Base-by-base conservation (phyloP, 2,113 vertebrate genomes). In the Ictalurus punctatus region DNA sequence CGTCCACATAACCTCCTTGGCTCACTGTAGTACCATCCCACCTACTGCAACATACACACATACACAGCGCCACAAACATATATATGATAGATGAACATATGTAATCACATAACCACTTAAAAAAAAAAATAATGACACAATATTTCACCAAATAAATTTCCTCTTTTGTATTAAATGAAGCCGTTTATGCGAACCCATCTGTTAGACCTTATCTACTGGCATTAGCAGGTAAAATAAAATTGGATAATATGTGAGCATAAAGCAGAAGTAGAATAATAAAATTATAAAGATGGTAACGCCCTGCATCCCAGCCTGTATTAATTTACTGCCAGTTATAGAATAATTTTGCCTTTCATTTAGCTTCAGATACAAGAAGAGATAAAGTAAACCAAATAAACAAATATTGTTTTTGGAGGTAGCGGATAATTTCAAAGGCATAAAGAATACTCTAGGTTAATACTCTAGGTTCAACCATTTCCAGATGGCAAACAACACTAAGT, bases 401-500 rank as follows among this genome's bases (percentile, higher is more conserved):
- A 94, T 93, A 94, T 93, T 94, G 93, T 93, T 93, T 92, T 93
- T 91, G 87, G 90, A 89, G 30, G 76, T 83, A 87, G 65, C 40
- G 67, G 83, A 83, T 83, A 67, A 83, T 91, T 85, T 78, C 83
- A 59, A 87, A 89, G 61, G 88, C 67, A 89, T 74, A 87, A 80
- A 37, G 48, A 73, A 88, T 56, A 87, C 67, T 83, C 85, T 59
- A 83, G 48, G 83, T 76, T 86, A 86, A 86, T 63, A 88, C 76
- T 87, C 44, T 54, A 85, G 37, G 82, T 88, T 84, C 93, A 95
- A 96, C 93, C 90, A 93, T 91, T 95, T 96, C 95, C 95, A 96
- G 95, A 96, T 95, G 95, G 93, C 76, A 86, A 85, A 91, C 91
- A 92, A 95, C 90, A 94, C 93, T 93, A 91, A 92, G 91, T 88